Percentiles rank a stretch among this genome's conserved stretches.
These are phyloP conservation scores for Aromia moschata DNA, from an alignment of 2,888 invertebrate species.

Conservation along the genomic window DNA sequence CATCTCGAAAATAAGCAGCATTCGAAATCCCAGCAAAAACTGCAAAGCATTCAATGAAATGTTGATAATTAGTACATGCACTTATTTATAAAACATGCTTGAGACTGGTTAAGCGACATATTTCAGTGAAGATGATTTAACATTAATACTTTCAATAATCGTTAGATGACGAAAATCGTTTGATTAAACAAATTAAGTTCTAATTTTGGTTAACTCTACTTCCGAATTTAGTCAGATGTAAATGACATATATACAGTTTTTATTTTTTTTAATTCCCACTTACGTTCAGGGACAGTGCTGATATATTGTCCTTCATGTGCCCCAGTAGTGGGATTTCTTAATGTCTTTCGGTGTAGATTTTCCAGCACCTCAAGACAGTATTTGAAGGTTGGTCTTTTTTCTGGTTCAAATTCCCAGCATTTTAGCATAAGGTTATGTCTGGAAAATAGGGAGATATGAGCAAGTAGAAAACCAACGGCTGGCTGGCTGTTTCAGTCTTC, in stretches of 20 bases:
- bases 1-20: constrained; percentile 80
- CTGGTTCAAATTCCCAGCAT: constrained; percentile 88
- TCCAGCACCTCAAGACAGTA: constrained; percentile 76
- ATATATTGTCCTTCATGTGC: constrained; percentile 65
- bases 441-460: background rate
- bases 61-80: constrained; percentile 39
- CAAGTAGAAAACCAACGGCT: no score
- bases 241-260: no score
- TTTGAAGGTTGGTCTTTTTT: constrained; percentile 87
- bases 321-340: constrained; percentile 58
- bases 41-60: constrained; percentile 57
- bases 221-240: no score
- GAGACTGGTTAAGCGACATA: constrained; percentile 13
- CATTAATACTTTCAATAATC: no score
- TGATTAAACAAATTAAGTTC: no score
- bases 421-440: constrained; percentile 86
- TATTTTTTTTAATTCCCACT: constrained; percentile 43
- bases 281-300: constrained; percentile 62
- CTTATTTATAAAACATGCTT: constrained; percentile 29
- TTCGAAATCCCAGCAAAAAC: constrained; percentile 77
- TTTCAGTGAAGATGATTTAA: no score
- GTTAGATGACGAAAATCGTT: no score
- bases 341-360: constrained; percentile 54
- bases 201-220: no score
- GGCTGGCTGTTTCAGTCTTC: no score